phyloP scores from a whole-genome alignment of 2,113 vertebrate genomes.

The Microcebus murinus region DNA sequence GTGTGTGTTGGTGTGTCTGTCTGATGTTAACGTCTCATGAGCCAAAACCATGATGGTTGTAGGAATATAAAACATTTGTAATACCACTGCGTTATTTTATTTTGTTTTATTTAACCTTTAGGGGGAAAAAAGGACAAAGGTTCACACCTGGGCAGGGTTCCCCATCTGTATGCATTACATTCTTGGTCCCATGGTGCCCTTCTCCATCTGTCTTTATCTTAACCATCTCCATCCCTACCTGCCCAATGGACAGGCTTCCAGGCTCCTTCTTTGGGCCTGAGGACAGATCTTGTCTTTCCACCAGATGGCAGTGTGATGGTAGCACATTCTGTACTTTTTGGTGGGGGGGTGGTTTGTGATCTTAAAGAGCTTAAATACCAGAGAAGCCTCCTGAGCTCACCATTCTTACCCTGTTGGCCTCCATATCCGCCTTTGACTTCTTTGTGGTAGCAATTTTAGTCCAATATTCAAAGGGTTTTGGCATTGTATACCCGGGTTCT shows the following conservation, averaged over 20 bases:
- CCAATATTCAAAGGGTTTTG: neutral
- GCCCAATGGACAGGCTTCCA: neutral
- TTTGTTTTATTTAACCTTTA: neutral
- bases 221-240: neutral
- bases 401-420: neutral
- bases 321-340: neutral
- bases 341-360: neutral
- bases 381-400: neutral
- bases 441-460: neutral
- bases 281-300: conserved; percentile 70
- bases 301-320: conserved; percentile 72
- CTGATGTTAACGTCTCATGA: conserved; percentile 58
- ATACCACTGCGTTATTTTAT: neutral
- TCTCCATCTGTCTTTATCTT: neutral
- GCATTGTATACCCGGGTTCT: neutral
- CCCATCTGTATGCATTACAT: neutral
- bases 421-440: neutral
- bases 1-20: conserved; percentile 20
- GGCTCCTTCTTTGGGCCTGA: neutral
- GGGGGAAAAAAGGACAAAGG: neutral
- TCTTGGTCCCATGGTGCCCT: neutral
- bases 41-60: conserved; percentile 44
- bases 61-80: conserved; percentile 54
- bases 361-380: neutral
- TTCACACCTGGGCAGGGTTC: neutral